These are phyloP conservation scores for Trypoxylus dichotomus DNA, from an alignment of 1,140 invertebrate genomes.

Conservation along the genomic window DNA sequence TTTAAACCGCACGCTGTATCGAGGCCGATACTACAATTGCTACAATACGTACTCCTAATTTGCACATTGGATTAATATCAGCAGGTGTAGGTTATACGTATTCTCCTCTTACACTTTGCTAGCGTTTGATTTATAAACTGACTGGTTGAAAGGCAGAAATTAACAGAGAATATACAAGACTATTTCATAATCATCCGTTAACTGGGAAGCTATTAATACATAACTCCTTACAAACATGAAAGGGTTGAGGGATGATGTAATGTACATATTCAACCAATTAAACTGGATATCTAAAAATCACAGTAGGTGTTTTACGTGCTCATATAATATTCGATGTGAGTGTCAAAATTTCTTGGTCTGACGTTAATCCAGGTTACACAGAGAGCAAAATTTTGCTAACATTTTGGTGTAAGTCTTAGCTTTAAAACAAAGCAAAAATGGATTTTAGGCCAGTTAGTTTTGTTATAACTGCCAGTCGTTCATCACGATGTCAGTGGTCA, in stretches of 20 bases:
- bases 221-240: background rate
- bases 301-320: no score
- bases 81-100: background rate
- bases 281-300: no score
- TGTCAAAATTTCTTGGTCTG: no score
- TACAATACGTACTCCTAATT: background rate
- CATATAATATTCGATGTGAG: no score
- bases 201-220: background rate
- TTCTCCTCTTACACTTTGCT: background rate
- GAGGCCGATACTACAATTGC: background rate
- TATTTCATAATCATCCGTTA: background rate
- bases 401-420: no score
- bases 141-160: background rate
- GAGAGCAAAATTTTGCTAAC: no score
- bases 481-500: no score
- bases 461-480: no score
- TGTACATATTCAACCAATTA: background rate
- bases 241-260: background rate
- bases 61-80: slow-evolving; percentile 3
- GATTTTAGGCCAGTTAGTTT: no score
- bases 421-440: no score
- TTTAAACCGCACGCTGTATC: slow-evolving; percentile 2
- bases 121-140: background rate
- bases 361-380: no score
- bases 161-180: no score